These are phyloP conservation scores for Atta colombica DNA, from an alignment of 1,140 invertebrate species.

Conservation along the genomic window DNA sequence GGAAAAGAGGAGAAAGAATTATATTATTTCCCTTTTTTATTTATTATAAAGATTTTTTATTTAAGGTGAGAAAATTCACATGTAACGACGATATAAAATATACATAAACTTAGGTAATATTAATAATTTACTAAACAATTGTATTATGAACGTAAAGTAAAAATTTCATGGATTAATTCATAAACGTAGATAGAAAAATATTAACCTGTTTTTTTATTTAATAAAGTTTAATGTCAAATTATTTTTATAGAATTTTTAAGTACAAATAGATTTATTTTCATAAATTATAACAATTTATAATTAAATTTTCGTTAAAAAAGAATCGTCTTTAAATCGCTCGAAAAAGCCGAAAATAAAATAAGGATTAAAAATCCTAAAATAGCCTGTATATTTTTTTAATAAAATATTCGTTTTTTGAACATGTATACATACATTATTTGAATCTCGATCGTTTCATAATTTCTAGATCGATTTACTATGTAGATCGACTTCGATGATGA, in stretches of 20 bases:
- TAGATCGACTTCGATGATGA: slow-evolving; percentile 27
- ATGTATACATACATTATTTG: not conserved
- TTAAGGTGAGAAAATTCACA: not conserved
- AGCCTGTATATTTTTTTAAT: not conserved
- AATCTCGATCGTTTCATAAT: not conserved
- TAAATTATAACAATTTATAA: not conserved
- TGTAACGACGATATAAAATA: not conserved
- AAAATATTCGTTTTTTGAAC: not conserved
- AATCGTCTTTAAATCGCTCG: not conserved
- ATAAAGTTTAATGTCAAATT: not conserved
- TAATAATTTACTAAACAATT: not conserved
- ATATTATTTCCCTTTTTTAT: too few relatives aligned
- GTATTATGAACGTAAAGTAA: not conserved
- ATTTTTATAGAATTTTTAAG: not conserved
- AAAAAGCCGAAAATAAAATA: not conserved
- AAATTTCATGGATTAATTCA: not conserved
- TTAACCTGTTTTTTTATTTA: not conserved
- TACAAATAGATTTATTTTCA: not conserved
- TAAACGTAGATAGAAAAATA: too few relatives aligned
- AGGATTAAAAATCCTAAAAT: not conserved
- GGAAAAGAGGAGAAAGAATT: not conserved
- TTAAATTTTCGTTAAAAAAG: not conserved
- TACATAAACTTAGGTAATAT: not conserved
- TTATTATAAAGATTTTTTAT: too few relatives aligned
- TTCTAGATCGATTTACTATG: not conserved